Evolutionary conservation across 2,113 vertebrate genomes (phyloP).

Genomic region (Dasyornis broadbenti): DNA sequence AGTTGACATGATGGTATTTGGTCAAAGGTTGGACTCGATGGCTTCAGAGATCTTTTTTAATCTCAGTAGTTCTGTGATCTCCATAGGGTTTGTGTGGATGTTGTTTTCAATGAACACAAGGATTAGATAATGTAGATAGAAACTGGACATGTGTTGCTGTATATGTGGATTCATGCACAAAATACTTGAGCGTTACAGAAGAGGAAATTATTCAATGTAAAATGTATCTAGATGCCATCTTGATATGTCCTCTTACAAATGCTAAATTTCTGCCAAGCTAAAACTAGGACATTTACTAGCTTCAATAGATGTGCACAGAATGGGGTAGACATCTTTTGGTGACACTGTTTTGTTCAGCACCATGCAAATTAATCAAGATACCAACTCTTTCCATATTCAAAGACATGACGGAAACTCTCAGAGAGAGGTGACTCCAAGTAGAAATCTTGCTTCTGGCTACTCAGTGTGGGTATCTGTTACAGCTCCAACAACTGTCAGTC

Average conservation of each 20-base stretch:
- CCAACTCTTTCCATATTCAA: neutral
- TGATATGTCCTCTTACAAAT: neutral
- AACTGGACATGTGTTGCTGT: fast-evolving
- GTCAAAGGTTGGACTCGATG: neutral
- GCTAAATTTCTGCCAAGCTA: neutral
- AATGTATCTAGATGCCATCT: fast-evolving
- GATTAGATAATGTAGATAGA: neutral
- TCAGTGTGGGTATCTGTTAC: neutral
- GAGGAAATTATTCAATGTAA: neutral
- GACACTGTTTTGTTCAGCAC: neutral
- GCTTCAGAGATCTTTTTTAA: neutral
- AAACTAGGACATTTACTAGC: neutral
- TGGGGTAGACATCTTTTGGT: neutral
- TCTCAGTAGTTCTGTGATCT: neutral
- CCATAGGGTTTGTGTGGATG: neutral
- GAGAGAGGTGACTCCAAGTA: neutral
- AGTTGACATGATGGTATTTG: neutral
- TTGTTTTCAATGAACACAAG: fast-evolving
- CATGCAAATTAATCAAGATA: neutral
- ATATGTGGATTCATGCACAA: neutral
- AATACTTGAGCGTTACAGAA: neutral
- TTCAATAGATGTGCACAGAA: neutral
- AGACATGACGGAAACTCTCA: too few species aligned
- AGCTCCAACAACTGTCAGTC: neutral
- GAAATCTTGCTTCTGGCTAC: neutral